A percentile compares a stretch with the other conserved stretches of the same genome.
These are phyloP conservation scores for Abrostola tripartita DNA, from an alignment of 2,888 invertebrate genomes.

Conservation along the genomic window DNA sequence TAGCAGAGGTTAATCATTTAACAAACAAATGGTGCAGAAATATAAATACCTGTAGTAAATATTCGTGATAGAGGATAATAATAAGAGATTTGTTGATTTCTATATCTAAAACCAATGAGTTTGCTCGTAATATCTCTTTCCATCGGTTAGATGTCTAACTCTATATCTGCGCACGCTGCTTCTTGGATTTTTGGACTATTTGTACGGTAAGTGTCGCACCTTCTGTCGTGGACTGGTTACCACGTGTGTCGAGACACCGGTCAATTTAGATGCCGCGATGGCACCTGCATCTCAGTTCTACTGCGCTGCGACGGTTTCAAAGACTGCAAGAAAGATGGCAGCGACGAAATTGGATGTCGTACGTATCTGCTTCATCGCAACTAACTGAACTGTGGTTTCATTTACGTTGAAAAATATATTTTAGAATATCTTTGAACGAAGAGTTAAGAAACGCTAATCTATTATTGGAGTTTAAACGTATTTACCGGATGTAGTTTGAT, in stretches of 20 bases:
- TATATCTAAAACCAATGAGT: not conserved
- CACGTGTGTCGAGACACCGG: constrained; percentile 83
- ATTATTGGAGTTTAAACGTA: too few relatives aligned
- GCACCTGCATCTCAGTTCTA: constrained; percentile 91
- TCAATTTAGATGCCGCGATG: constrained; percentile 92
- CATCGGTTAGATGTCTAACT: constrained; percentile 12
- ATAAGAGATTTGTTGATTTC: too few relatives aligned
- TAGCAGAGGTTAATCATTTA: too few relatives aligned
- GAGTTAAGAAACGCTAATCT: too few relatives aligned
- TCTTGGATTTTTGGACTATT: constrained; percentile 45
- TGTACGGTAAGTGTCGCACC: constrained; percentile 76
- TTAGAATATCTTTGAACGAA: not conserved
- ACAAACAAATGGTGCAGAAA: too few relatives aligned
- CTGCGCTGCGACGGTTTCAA: constrained; percentile 92
- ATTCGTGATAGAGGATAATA: too few relatives aligned
- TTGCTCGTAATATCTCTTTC: constrained; percentile 8
- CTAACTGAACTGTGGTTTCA: constrained; percentile 44
- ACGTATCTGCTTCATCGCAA: constrained; percentile 74
- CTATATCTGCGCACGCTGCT: constrained; percentile 72
- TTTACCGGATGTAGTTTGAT: too few relatives aligned
- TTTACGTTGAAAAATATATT: constrained; percentile 10
- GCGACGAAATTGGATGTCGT: constrained; percentile 90
- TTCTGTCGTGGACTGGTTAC: constrained; percentile 73
- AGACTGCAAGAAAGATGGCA: constrained; percentile 91
- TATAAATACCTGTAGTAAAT: too few relatives aligned